Percentiles rank a stretch among this genome's conserved stretches.
Evolutionary conservation across 2,888 invertebrate species (phyloP).

Genomic region (Itoplectis maculator): DNA sequence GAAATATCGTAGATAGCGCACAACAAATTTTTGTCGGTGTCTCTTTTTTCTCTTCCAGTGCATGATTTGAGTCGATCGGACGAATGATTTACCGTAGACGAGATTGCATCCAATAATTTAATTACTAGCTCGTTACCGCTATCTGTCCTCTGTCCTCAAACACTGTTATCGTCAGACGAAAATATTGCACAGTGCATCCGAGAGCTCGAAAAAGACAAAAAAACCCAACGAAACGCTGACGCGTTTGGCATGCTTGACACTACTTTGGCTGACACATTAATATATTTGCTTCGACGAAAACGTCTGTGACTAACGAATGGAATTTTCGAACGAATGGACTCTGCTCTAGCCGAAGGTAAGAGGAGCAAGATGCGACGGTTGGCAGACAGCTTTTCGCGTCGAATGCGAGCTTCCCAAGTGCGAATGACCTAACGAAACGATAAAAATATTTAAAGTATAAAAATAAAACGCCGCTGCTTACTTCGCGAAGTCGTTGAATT

Average conservation of each 20-base stretch:
- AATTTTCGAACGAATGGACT: constrained; percentile 13
- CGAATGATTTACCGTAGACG: constrained; percentile 17
- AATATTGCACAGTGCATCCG: constrained; percentile 9
- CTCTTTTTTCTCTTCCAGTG: constrained; percentile 1
- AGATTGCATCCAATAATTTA: constrained; percentile 16
- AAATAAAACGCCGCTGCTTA: constrained; percentile 46
- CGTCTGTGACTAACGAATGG: constrained; percentile 44
- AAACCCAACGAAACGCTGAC: constrained; percentile 10
- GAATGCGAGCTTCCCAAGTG: constrained; percentile 34
- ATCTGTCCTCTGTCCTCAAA: constrained; percentile 6
- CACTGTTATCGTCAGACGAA: not conserved
- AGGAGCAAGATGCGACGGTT: constrained; percentile 24
- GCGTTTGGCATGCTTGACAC: constrained; percentile 36
- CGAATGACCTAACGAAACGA: constrained; percentile 26
- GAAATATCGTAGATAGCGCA: constrained; percentile 37
- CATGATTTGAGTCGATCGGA: constrained; percentile 21
- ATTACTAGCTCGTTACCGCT: constrained; percentile 1
- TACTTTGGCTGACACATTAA: constrained; percentile 54
- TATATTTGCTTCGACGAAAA: constrained; percentile 51
- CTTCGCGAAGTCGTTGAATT: constrained; percentile 40
- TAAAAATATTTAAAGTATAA: too few relatives aligned
- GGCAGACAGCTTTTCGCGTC: constrained; percentile 23
- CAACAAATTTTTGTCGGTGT: not conserved
- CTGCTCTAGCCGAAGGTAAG: constrained; percentile 52
- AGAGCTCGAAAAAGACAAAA: constrained; percentile 17